Conservation (phyloP, 2,797 vertebrate genomes). For the Cercopithecus hamlyni region DNA sequence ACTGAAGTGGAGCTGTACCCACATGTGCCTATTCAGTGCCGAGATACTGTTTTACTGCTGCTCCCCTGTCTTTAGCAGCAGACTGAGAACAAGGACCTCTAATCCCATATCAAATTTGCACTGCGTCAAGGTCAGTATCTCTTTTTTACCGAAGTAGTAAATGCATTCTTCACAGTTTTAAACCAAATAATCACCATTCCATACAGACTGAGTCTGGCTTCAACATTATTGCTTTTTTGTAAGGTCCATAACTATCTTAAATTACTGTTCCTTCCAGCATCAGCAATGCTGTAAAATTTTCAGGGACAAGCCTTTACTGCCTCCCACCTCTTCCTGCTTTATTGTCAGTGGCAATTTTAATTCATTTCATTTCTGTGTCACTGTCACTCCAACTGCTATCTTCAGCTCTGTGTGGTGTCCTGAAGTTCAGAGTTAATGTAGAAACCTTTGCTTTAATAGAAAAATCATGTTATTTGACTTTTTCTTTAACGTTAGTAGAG, state of each 20-base stretch:
- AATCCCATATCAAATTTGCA: constrained; percentile 67
- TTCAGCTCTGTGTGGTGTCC: constrained; percentile 57
- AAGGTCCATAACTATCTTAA: constrained; percentile 73
- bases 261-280: constrained; percentile 72
- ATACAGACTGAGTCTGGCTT: constrained; percentile 69
- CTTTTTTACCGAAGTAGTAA: constrained; percentile 68
- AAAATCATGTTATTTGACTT: constrained; percentile 73
- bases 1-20: not conserved
- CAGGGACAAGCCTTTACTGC: constrained; percentile 76
- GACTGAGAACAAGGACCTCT: constrained; percentile 35
- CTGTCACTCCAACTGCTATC: constrained; percentile 64
- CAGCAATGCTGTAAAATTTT: constrained; percentile 65
- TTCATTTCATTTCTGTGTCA: constrained; percentile 78
- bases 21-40: not conserved
- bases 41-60: not conserved
- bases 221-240: constrained; percentile 64
- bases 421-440: constrained; percentile 71
- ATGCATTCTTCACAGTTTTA: constrained; percentile 72
- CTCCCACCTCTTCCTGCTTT: constrained; percentile 68
- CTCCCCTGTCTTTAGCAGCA: not conserved
- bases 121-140: constrained; percentile 57
- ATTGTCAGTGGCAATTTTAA: constrained; percentile 78
- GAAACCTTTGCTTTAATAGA: constrained; percentile 70
- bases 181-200: constrained; percentile 69
- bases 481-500: constrained; percentile 74